A percentile compares a stretch with the other conserved stretches of the same genome.
These are phyloP conservation scores for Solenopsis fugax DNA, from an alignment of 1,140 invertebrate species.

Conservation along the genomic window DNA sequence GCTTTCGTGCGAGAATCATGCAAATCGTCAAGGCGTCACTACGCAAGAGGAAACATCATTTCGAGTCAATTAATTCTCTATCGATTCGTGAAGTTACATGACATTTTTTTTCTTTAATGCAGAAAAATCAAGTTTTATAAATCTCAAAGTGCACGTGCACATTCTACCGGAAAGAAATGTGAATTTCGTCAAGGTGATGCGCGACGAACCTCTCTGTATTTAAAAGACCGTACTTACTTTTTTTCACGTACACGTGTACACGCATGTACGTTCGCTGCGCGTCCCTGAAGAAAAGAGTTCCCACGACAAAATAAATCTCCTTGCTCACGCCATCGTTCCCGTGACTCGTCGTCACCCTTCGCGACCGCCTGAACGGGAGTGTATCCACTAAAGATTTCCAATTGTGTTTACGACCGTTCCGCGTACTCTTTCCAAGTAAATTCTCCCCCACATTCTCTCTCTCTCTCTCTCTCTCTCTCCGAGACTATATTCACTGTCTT, in stretches of 20 bases:
- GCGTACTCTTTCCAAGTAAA: neutral
- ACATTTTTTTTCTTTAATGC: neutral
- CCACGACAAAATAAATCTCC: slow-evolving; percentile 49
- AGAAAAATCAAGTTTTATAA: neutral
- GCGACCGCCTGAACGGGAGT: slow-evolving; percentile 25
- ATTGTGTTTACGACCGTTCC: slow-evolving; percentile 70
- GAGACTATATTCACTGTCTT: neutral
- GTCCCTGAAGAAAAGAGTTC: slow-evolving; percentile 10
- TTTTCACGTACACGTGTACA: neutral
- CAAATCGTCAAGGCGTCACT: slow-evolving; percentile 26
- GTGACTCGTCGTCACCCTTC: slow-evolving; percentile 30
- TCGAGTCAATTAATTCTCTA: slow-evolving; percentile 47
- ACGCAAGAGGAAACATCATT: slow-evolving; percentile 36
- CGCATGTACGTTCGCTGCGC: neutral
- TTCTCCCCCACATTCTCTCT: neutral
- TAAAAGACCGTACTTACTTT: slow-evolving; percentile 12
- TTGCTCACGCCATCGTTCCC: neutral
- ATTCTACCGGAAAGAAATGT: neutral
- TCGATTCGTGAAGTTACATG: neutral
- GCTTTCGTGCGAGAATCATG: slow-evolving; percentile 63
- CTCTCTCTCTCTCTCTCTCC: too few species aligned
- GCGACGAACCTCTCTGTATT: neutral
- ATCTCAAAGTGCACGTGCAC: neutral
- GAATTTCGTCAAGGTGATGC: neutral
- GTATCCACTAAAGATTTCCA: slow-evolving; percentile 72